Conservation (phyloP, 2,113 vertebrate species). For the Panthera tigris region DNA sequence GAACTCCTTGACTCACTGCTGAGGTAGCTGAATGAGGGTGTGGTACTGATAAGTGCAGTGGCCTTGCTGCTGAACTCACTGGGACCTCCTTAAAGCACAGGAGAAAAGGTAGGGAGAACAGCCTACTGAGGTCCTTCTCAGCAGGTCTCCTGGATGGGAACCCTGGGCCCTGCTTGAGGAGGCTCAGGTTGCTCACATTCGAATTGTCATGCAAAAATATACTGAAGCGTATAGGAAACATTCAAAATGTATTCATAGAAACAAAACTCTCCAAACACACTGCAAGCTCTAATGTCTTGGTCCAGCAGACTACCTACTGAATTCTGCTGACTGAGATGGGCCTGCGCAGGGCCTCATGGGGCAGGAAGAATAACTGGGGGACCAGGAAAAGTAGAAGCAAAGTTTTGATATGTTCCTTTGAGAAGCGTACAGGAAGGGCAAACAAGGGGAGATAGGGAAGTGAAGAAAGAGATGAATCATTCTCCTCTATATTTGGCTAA, state of each 20-base stretch:
- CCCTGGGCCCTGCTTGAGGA: neutral
- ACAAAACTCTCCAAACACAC: neutral
- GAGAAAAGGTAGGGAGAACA: neutral
- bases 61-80: neutral
- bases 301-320: neutral
- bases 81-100: neutral
- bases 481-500: slow-evolving; percentile 9
- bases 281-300: neutral
- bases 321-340: neutral
- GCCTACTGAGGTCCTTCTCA: neutral
- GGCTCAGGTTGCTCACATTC: neutral
- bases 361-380: neutral
- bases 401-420: neutral
- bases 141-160: neutral
- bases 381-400: neutral
- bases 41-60: neutral
- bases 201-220: neutral
- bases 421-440: slow-evolving; percentile 27
- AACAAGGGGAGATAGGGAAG: neutral
- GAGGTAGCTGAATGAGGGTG: neutral
- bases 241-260: neutral
- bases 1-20: slow-evolving; percentile 13
- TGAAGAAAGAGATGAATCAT: neutral
- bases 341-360: neutral
- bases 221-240: neutral